phyloP scores from a whole-genome alignment of 2,113 vertebrate species.

The Poeciliopsis turrubarensis region DNA sequence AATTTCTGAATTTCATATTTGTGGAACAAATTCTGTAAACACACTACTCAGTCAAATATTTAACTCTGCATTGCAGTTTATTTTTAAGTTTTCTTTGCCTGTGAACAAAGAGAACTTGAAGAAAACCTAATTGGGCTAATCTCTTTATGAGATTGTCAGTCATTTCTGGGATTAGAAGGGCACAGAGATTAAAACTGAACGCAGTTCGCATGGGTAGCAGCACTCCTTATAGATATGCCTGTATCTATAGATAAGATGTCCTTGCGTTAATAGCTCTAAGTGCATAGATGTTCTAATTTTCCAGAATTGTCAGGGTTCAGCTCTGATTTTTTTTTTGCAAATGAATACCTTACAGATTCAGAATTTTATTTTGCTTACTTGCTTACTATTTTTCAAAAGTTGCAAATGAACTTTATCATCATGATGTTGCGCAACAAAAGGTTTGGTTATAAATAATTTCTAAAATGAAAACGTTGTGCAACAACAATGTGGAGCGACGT shows the following conservation, averaged over 20 bases:
- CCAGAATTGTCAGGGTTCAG: conserved; percentile 25
- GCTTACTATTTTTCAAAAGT: background rate
- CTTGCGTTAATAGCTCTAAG: conserved; percentile 10
- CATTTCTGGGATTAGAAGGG: background rate
- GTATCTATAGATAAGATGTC: conserved; percentile 44
- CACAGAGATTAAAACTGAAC: background rate
- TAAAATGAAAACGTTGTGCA: too few relatives aligned
- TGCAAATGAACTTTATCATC: background rate
- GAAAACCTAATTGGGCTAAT: background rate
- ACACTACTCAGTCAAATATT: background rate
- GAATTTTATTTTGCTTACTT: background rate
- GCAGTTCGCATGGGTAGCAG: background rate
- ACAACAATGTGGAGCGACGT: too few relatives aligned
- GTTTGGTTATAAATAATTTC: too few relatives aligned
- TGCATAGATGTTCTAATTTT: conserved; percentile 10
- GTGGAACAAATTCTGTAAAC: background rate
- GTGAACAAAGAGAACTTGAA: background rate
- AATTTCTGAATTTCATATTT: too few relatives aligned
- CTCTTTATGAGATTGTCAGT: background rate
- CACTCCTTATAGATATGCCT: conserved; percentile 8
- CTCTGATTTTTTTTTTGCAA: background rate
- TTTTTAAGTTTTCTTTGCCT: background rate
- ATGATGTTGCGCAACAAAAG: too few relatives aligned
- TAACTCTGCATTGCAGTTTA: background rate
- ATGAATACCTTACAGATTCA: background rate